These are phyloP conservation scores for Meloidogyne floridensis DNA, from an alignment of 1,140 invertebrate genomes.

Conservation along the genomic window DNA sequence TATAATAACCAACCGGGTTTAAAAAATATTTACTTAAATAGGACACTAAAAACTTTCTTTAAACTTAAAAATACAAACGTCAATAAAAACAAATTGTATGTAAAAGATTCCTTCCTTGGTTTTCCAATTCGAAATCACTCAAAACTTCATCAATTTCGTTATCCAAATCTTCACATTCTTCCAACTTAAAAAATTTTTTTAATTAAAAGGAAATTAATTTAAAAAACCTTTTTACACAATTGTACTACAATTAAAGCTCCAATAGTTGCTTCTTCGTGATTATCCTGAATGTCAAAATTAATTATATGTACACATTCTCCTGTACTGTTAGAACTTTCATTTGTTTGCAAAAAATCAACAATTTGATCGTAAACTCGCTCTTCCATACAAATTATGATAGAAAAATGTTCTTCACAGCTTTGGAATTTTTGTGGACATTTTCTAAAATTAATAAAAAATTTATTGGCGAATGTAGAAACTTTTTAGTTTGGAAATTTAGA, in stretches of 20 bases:
- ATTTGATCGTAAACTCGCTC: slow-evolving; percentile 96
- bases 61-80: slow-evolving; percentile 30
- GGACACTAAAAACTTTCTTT: background rate
- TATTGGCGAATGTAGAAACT: no score
- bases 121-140: slow-evolving; percentile 85
- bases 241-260: slow-evolving; percentile 98
- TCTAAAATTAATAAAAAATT: slow-evolving; percentile 35
- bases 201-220: background rate
- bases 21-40: background rate
- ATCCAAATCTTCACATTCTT: slow-evolving; percentile 87
- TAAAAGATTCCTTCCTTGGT: slow-evolving; percentile 81
- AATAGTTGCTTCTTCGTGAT: slow-evolving; percentile 98
- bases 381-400: slow-evolving; percentile 94
- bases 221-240: slow-evolving; percentile 72
- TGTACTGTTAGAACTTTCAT: slow-evolving; percentile 56
- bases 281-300: slow-evolving; percentile 99
- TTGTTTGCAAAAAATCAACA: slow-evolving; percentile 65
- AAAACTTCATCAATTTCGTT: slow-evolving; percentile 97
- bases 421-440: slow-evolving; percentile 91
- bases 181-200: slow-evolving; percentile 72
- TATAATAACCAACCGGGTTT: background rate
- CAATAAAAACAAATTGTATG: slow-evolving; percentile 92
- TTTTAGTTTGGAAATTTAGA: no score
- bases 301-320: slow-evolving; percentile 84
- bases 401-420: slow-evolving; percentile 83